Evolutionary conservation across 2,888 invertebrate species (phyloP).

Genomic region (Drosophila kambysellisi): DNA sequence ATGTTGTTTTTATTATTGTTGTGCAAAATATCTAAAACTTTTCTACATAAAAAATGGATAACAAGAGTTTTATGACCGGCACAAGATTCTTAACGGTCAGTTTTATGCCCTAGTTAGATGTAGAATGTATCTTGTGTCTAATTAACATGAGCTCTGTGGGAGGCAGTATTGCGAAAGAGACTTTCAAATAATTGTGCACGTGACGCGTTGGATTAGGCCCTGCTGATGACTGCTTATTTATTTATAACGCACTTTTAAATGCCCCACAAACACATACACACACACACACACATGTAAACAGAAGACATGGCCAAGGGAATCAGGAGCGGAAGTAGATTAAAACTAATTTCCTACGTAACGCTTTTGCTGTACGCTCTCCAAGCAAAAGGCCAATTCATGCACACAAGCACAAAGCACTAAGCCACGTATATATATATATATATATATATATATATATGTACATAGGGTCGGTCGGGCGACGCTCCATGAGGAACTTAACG

Average conservation of each 20-base stretch:
- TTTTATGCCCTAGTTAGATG: slow-evolving; percentile 21
- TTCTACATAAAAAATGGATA: slow-evolving; percentile 6
- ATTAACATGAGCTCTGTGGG: slow-evolving; percentile 47
- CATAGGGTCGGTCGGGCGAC: slow-evolving; percentile 16
- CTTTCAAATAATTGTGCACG: slow-evolving; percentile 49
- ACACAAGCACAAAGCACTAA: slow-evolving; percentile 18
- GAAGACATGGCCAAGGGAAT: slow-evolving; percentile 39
- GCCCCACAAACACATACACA: slow-evolving; percentile 28
- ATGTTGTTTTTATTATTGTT: neutral
- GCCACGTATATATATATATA: neutral
- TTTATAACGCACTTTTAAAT: slow-evolving; percentile 73
- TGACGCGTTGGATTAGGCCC: slow-evolving; percentile 38
- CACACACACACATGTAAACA: slow-evolving; percentile 14
- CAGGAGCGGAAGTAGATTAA: slow-evolving; percentile 70
- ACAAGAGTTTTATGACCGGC: slow-evolving; percentile 32
- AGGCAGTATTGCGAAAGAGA: slow-evolving; percentile 46
- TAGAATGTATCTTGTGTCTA: slow-evolving; percentile 29
- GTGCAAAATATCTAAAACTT: slow-evolving; percentile 5
- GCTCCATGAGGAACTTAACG: slow-evolving; percentile 45
- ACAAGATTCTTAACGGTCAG: slow-evolving; percentile 39
- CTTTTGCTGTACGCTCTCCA: slow-evolving; percentile 25
- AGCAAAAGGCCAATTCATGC: slow-evolving; percentile 28
- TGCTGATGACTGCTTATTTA: slow-evolving; percentile 59
- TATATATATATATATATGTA: slow-evolving; percentile 4
- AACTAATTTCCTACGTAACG: slow-evolving; percentile 75